phyloP scores from a whole-genome alignment of 2,113 vertebrate species.

The Mus spicilegus region DNA sequence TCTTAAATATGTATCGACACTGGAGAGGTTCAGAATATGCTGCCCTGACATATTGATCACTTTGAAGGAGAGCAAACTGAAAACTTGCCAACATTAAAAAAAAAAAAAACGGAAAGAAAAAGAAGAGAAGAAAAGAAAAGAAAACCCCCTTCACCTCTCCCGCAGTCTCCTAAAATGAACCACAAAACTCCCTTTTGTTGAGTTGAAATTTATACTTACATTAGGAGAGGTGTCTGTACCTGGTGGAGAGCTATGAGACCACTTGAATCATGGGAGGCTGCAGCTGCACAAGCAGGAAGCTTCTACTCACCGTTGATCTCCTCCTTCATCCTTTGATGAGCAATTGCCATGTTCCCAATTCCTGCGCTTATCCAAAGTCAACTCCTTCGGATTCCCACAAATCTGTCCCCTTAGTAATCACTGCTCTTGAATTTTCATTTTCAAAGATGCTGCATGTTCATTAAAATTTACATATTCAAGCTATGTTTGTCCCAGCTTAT shows the following conservation, averaged over 20 bases:
- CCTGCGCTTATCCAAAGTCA: background rate
- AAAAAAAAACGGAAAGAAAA: background rate
- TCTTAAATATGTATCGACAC: background rate
- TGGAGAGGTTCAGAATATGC: background rate
- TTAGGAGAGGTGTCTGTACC: background rate
- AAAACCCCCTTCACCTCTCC: background rate
- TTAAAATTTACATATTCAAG: conserved; percentile 32
- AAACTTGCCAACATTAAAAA: background rate
- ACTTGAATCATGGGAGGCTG: background rate
- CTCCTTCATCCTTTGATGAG: too few relatives aligned
- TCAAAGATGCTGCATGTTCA: background rate
- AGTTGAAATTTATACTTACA: too few relatives aligned
- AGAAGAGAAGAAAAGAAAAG: background rate
- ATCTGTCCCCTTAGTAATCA: background rate
- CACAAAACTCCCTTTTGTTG: background rate
- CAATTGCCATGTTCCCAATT: background rate
- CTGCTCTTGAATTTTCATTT: background rate
- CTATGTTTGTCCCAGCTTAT: background rate
- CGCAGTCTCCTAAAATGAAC: background rate
- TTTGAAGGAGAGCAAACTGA: background rate
- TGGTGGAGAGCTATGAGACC: background rate
- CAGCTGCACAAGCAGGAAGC: background rate
- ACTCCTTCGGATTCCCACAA: background rate
- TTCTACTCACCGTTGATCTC: background rate
- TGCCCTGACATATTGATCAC: background rate